Percentiles rank a stretch among this genome's conserved stretches.
Conservation (phyloP, 2,113 vertebrate species). For the Solea solea region DNA sequence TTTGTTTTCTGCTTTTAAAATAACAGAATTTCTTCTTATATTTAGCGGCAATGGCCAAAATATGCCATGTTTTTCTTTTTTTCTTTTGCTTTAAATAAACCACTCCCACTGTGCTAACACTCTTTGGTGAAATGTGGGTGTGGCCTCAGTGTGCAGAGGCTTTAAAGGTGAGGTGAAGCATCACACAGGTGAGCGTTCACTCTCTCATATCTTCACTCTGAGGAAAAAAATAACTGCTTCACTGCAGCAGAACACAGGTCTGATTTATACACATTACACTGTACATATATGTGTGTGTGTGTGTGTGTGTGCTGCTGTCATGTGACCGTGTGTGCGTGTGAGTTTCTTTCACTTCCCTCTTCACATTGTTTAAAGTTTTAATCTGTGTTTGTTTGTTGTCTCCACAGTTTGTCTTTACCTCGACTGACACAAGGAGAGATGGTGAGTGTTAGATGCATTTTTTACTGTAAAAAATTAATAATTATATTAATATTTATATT, state of each 20-base stretch:
- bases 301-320: not conserved
- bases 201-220: constrained; percentile 19
- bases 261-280: not conserved
- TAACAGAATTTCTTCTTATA: not conserved
- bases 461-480: not conserved
- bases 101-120: constrained; percentile 36
- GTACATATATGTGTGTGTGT: not conserved
- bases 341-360: constrained; percentile 59
- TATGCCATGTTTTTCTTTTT: not conserved
- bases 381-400: constrained; percentile 34
- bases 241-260: constrained; percentile 23
- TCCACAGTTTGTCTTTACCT: constrained; percentile 38
- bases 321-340: constrained; percentile 4
- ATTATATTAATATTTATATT: not conserved
- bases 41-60: not conserved
- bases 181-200: constrained; percentile 56
- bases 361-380: not conserved
- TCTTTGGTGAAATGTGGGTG: constrained; percentile 8
- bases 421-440: constrained; percentile 76
- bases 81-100: constrained; percentile 7
- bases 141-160: constrained; percentile 20
- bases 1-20: too few species aligned
- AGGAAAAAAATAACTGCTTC: constrained; percentile 30
- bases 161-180: constrained; percentile 60
- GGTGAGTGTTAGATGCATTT: constrained; percentile 63